Evolutionary conservation across 2,888 invertebrate genomes (phyloP).

Genomic region (Nephrotoma guestfalica): DNA sequence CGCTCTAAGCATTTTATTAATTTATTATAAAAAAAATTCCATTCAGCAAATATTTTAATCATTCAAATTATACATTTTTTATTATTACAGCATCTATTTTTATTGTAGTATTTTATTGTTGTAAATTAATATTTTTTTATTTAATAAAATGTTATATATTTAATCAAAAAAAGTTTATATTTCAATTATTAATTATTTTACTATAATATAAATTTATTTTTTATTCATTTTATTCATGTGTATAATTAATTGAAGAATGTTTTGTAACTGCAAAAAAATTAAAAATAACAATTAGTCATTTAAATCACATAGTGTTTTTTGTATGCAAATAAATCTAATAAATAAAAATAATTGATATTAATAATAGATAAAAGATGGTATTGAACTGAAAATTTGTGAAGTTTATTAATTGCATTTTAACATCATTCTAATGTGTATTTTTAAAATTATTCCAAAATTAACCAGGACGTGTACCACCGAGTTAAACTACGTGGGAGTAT

Average conservation of each 20-base stretch:
- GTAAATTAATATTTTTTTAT: not conserved
- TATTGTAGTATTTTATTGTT: not conserved
- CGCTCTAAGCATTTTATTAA: not conserved
- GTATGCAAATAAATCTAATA: not conserved
- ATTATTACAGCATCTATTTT: not conserved
- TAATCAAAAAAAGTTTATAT: not conserved
- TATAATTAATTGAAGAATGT: not conserved
- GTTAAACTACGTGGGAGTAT: too few relatives aligned
- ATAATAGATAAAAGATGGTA: not conserved
- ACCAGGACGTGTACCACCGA: too few relatives aligned
- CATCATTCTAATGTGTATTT: too few relatives aligned
- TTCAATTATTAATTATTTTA: not conserved
- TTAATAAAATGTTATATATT: not conserved
- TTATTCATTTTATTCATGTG: not conserved
- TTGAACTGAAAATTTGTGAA: not conserved
- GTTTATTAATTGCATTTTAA: too few relatives aligned
- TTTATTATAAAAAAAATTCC: not conserved
- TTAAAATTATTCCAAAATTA: too few relatives aligned
- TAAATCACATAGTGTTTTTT: not conserved
- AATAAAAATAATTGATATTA: not conserved
- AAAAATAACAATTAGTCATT: not conserved
- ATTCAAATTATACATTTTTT: not conserved
- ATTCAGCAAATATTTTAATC: not conserved
- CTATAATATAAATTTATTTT: not conserved
- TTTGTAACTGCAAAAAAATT: not conserved